These are phyloP conservation scores for Leucophenga maculata DNA, from an alignment of 2,888 invertebrate genomes.

Conservation along the genomic window DNA sequence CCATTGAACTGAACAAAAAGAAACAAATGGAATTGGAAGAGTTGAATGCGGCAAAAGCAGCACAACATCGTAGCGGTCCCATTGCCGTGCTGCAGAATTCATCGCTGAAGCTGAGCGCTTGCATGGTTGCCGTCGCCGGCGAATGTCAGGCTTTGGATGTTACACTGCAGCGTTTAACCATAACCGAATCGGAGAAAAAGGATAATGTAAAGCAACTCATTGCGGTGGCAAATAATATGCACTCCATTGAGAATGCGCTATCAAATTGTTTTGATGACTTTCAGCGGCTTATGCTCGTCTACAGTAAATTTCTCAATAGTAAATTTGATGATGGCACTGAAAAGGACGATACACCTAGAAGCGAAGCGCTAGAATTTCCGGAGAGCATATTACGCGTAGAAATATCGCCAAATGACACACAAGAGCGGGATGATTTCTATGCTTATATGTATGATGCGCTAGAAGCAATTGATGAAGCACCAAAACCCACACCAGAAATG, in stretches of 20 bases:
- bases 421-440: slow-evolving; percentile 68
- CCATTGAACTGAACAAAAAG: slow-evolving; percentile 60
- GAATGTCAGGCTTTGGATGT: slow-evolving; percentile 70
- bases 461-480: slow-evolving; percentile 52
- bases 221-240: slow-evolving; percentile 69
- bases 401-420: slow-evolving; percentile 59
- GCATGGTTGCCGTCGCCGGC: slow-evolving; percentile 70
- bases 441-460: slow-evolving; percentile 69
- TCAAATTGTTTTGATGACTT: slow-evolving; percentile 70
- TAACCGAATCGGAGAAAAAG: slow-evolving; percentile 60
- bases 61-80: slow-evolving; percentile 63
- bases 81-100: slow-evolving; percentile 68
- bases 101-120: slow-evolving; percentile 69
- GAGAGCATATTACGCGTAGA: slow-evolving; percentile 68
- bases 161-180: slow-evolving; percentile 65
- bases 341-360: slow-evolving; percentile 37
- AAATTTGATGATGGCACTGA: slow-evolving; percentile 52
- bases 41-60: slow-evolving; percentile 56
- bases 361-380: slow-evolving; percentile 51
- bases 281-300: slow-evolving; percentile 69
- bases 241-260: slow-evolving; percentile 66
- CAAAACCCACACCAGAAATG: slow-evolving; percentile 55
- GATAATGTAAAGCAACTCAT: slow-evolving; percentile 65
- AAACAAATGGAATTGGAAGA: slow-evolving; percentile 62
- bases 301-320: slow-evolving; percentile 69